Conservation (phyloP, 2,113 vertebrate genomes). For the Salvelinus namaycush region DNA sequence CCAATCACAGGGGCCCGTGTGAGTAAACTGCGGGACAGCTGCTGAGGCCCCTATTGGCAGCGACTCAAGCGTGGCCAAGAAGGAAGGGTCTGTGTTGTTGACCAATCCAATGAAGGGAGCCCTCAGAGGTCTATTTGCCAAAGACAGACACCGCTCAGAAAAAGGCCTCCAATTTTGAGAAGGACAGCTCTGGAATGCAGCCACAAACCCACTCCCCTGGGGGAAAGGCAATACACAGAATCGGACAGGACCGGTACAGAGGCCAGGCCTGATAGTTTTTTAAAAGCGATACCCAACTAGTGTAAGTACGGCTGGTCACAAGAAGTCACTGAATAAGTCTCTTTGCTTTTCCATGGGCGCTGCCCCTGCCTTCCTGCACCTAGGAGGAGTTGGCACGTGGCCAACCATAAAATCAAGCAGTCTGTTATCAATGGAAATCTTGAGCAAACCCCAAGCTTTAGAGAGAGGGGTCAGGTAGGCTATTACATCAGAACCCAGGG, state of each 20-base stretch:
- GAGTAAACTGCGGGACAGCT: slow-evolving; percentile 73
- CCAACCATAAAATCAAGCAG: slow-evolving; percentile 37
- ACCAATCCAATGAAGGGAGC: slow-evolving; percentile 68
- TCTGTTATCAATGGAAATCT: slow-evolving; percentile 33
- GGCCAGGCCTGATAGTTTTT: no score
- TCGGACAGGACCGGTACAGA: background rate
- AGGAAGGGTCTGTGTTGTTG: slow-evolving; percentile 65
- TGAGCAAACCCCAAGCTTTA: slow-evolving; percentile 8
- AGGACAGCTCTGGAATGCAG: slow-evolving; percentile 46
- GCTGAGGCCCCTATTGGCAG: slow-evolving; percentile 63
- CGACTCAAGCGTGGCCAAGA: slow-evolving; percentile 60
- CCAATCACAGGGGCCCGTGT: slow-evolving; percentile 61
- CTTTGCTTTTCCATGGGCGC: slow-evolving; percentile 46
- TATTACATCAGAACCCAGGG: slow-evolving; percentile 13
- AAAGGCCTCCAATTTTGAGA: slow-evolving; percentile 44
- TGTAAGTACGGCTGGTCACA: slow-evolving; percentile 26
- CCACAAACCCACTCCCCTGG: slow-evolving; percentile 50
- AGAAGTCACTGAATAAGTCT: slow-evolving; percentile 33
- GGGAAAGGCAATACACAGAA: slow-evolving; percentile 44
- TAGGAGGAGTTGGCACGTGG: slow-evolving; percentile 9
- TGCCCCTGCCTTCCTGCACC: slow-evolving; percentile 23
- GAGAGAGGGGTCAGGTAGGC: slow-evolving; percentile 16
- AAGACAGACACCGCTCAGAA: slow-evolving; percentile 56
- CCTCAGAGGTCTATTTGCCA: slow-evolving; percentile 60
- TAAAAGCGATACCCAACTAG: slow-evolving; percentile 14